Evolutionary conservation across 1,140 invertebrate genomes (phyloP), one percentile per base, ranked within the genome.

Genomic region (Zaprionus ornatus): DNA sequence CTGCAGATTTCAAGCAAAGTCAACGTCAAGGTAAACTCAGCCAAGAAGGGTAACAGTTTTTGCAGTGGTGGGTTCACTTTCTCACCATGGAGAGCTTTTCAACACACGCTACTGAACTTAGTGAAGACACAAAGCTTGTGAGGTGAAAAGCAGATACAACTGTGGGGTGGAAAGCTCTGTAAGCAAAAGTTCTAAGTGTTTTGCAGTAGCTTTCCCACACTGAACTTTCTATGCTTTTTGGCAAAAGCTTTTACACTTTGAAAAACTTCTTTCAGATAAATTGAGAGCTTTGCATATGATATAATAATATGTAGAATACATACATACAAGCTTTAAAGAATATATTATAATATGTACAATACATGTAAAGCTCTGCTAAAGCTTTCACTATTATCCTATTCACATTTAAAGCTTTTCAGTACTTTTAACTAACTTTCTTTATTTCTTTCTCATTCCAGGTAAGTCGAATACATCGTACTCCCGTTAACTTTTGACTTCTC

Each of bases 371-470:
- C 48, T 54, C 9, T 17, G 2, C 3, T 9, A 25, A 27, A 56
- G 37, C 64, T 65, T 40, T 55, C 37, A 17, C 19, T 48, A 2
- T 50, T 50, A 19, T 50, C 10, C 12, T 13, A 4, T 19, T 1
- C 45, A 19, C 17, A 1, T 15, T n/a, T 10, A 10, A 48, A 48
- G n/a, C 7, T 48, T 12, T 12, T n/a, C n/a, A n/a, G n/a, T n/a
- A n/a, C n/a, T 10, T 50, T 6, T 2, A 0, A 50, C 15, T 7
- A 52, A 60, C 54, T 6, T 27, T 27, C 2, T 37, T 1, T 54
- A 3, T 3, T 45, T 66, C 27, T 40, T 19, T 75, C 27, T 81
- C 48, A 27, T 86, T 86, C 6, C 27, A 86, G 82, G 82, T 86
- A 86, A 86, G 82, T 85, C 19, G 2, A 56, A 57, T 37, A 13